These are phyloP conservation scores for Helicoverpa zea DNA, from an alignment of 1,140 invertebrate species.

Conservation along the genomic window DNA sequence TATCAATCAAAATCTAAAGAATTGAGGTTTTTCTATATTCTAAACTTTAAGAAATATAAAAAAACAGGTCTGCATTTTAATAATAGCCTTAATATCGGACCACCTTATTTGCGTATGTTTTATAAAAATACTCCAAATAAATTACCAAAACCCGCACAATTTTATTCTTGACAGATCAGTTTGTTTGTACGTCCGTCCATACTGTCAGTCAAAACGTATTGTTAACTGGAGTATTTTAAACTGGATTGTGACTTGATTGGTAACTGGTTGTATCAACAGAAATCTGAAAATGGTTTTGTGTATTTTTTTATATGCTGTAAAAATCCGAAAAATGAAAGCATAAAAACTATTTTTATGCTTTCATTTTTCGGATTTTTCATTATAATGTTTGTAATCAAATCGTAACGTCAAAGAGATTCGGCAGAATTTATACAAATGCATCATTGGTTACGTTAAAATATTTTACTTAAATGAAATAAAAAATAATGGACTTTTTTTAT, in stretches of 20 bases:
- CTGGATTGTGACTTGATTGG: slow-evolving; percentile 21
- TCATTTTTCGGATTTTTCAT: neutral
- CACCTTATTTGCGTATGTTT: too few relatives aligned
- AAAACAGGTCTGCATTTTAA: too few relatives aligned
- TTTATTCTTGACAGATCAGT: slow-evolving; percentile 19
- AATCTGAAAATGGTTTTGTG: neutral
- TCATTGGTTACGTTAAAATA: too few relatives aligned
- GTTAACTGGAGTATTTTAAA: slow-evolving; percentile 12
- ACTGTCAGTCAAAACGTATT: neutral
- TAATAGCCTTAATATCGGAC: too few relatives aligned
- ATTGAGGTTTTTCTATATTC: too few relatives aligned
- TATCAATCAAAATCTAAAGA: too few relatives aligned
- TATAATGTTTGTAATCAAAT: neutral
- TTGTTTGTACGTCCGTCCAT: neutral
- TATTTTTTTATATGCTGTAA: neutral
- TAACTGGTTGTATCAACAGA: slow-evolving; percentile 25
- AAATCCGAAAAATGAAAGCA: too few relatives aligned
- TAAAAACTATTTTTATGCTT: neutral
- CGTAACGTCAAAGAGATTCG: too few relatives aligned
- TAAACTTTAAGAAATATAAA: too few relatives aligned
- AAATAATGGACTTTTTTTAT: too few relatives aligned
- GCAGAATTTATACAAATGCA: too few relatives aligned
- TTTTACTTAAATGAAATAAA: too few relatives aligned
- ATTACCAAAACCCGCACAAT: neutral
- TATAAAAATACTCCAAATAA: neutral